Percentiles rank a stretch among this genome's conserved stretches.
Evolutionary conservation across 2,113 vertebrate species (phyloP).

Genomic region (Mesitornis unicolor): DNA sequence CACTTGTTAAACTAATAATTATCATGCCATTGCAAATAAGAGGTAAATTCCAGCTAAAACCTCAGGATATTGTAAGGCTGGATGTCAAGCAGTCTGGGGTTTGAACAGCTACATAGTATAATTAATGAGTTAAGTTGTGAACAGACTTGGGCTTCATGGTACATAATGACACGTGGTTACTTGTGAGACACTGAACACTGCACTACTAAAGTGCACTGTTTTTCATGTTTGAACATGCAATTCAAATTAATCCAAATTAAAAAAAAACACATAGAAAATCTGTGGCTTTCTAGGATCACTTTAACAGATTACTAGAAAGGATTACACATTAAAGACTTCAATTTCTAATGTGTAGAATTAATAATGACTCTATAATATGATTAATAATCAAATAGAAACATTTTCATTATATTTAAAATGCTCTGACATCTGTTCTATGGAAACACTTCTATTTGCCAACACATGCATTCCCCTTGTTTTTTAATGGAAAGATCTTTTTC

Average conservation of each 20-base stretch:
- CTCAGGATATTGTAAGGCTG: background rate
- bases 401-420: background rate
- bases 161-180: background rate
- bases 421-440: background rate
- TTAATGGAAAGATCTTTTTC: background rate
- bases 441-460: background rate
- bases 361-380: background rate
- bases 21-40: background rate
- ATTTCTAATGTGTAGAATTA: background rate
- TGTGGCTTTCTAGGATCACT: background rate
- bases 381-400: background rate
- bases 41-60: background rate
- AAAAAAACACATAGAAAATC: background rate
- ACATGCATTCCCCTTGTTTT: background rate
- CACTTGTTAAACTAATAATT: background rate
- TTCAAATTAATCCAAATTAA: background rate
- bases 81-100: background rate
- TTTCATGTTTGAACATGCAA: background rate
- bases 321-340: background rate
- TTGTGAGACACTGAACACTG: background rate
- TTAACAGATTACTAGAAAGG: background rate
- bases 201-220: background rate
- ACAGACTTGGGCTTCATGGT: background rate
- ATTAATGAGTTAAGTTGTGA: background rate
- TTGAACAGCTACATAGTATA: background rate